Conservation (phyloP, 2,797 vertebrate genomes). For the Setipinna tenuifilis region DNA sequence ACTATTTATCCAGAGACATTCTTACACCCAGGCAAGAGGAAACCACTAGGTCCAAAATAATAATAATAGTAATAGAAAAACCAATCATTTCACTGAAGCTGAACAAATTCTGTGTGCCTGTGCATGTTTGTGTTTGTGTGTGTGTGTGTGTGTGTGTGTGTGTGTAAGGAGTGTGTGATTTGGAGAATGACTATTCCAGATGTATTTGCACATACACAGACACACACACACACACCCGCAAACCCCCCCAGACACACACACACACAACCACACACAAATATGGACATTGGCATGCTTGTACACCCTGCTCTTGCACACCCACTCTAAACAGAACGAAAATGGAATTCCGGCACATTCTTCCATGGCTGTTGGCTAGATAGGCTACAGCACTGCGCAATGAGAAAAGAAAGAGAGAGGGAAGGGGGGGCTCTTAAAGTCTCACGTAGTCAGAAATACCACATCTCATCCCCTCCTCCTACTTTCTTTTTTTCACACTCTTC, state of each 20-base stretch:
- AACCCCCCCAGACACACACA: no score
- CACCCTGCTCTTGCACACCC: slow-evolving; percentile 36
- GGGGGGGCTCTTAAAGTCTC: not conserved
- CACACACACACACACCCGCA: no score
- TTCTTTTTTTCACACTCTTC: no score
- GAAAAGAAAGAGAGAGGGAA: not conserved
- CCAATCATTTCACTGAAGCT: not conserved
- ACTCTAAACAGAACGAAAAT: slow-evolving; percentile 44
- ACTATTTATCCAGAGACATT: not conserved
- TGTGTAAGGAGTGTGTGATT: not conserved
- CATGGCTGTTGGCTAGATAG: not conserved
- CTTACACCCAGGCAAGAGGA: not conserved
- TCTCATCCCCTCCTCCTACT: no score
- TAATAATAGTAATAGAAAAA: not conserved
- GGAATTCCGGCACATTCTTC: slow-evolving; percentile 35
- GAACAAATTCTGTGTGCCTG: not conserved
- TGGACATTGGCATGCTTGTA: slow-evolving; percentile 43
- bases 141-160: slow-evolving; percentile 17
- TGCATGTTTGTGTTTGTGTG: not conserved
- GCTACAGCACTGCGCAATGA: not conserved
- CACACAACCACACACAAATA: slow-evolving; percentile 39
- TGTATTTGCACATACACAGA: not conserved
- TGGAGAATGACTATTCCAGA: not conserved
- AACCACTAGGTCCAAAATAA: not conserved
- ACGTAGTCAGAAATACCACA: no score